A percentile compares a stretch with the other conserved stretches of the same genome.
These are phyloP conservation scores for Catostomus latipinnis DNA, from an alignment of 2,797 vertebrate species.

Conservation along the genomic window DNA sequence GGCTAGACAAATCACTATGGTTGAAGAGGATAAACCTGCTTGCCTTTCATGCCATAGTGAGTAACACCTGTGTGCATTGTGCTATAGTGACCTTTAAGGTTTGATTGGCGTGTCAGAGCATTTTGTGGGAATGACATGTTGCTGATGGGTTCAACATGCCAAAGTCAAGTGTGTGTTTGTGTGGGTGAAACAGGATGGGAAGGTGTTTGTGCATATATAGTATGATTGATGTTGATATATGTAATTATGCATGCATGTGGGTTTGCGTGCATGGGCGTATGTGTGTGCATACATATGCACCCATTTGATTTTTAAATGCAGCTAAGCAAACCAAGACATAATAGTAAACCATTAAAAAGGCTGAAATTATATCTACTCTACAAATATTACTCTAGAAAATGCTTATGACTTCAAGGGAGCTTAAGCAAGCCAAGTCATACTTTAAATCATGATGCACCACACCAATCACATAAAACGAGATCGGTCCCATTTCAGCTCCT, in stretches of 20 bases:
- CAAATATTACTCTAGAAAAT: slow-evolving; percentile 16
- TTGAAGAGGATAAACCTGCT: slow-evolving; percentile 27
- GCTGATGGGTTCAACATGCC: slow-evolving; percentile 32
- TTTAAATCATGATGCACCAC: slow-evolving; percentile 55
- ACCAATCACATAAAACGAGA: slow-evolving; percentile 51
- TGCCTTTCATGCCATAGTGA: slow-evolving; percentile 37
- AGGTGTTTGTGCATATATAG: slow-evolving; percentile 3
- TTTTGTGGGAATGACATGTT: slow-evolving; percentile 41
- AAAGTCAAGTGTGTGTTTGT: slow-evolving; percentile 31
- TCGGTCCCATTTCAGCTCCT: slow-evolving; percentile 16
- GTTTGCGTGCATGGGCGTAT: neutral
- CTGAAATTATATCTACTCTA: slow-evolving; percentile 4
- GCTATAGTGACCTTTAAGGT: slow-evolving; percentile 58
- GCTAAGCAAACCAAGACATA: neutral
- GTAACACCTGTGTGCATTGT: slow-evolving; percentile 48
- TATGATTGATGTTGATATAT: slow-evolving; percentile 8
- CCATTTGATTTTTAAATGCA: slow-evolving; percentile 26
- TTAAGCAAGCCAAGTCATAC: slow-evolving; percentile 31
- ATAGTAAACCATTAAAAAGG: slow-evolving; percentile 4
- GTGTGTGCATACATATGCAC: neutral
- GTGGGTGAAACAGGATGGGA: slow-evolving; percentile 8
- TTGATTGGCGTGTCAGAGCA: slow-evolving; percentile 52
- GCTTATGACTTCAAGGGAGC: slow-evolving; percentile 43
- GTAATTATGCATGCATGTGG: neutral
- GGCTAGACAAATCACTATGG: slow-evolving; percentile 50